phyloP scores from a whole-genome alignment of 2,113 vertebrate species.

The Athene noctua region DNA sequence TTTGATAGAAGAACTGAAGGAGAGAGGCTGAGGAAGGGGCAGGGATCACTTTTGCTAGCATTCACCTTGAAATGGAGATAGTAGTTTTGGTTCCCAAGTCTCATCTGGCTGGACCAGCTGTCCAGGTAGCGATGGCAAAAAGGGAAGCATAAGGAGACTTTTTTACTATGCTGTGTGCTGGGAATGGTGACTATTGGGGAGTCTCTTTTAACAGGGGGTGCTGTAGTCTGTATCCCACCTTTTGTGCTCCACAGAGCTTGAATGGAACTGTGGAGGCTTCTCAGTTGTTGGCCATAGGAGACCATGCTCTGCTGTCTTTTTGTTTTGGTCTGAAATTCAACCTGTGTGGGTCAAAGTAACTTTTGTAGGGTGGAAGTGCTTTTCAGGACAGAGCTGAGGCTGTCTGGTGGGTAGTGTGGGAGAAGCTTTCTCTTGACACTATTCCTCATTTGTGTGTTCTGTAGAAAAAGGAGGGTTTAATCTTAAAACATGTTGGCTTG shows the following conservation, averaged over 20 bases:
- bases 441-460: background rate
- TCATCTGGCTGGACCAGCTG: background rate
- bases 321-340: background rate
- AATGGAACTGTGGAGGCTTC: background rate
- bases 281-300: background rate
- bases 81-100: background rate
- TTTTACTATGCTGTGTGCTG: background rate
- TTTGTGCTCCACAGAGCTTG: accelerated
- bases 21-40: background rate
- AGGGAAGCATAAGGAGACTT: background rate
- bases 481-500: background rate
- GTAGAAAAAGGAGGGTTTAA: background rate
- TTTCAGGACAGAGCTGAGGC: background rate
- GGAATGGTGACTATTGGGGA: background rate
- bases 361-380: background rate
- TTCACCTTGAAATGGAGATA: background rate
- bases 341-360: background rate
- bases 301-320: background rate
- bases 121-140: background rate
- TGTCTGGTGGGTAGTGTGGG: background rate
- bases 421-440: background rate
- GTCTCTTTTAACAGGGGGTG: background rate
- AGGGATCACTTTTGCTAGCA: background rate
- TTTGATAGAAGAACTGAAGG: background rate
- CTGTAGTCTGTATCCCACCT: background rate